Evolutionary conservation across 2,888 invertebrate genomes (phyloP).

Genomic region (Thysanoteuthis rhombus): DNA sequence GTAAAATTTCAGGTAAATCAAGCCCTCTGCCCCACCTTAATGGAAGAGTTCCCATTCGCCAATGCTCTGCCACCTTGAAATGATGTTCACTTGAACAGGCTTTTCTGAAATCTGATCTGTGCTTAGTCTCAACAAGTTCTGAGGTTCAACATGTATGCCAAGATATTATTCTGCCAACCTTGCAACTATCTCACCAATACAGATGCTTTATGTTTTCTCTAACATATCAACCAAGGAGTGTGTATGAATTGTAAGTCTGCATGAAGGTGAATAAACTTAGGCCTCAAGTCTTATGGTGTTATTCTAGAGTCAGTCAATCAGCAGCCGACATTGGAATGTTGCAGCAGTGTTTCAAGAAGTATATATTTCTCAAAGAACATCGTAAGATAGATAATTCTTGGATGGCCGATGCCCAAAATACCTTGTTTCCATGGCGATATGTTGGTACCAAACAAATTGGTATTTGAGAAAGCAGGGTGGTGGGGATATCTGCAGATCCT

Average conservation of each 20-base stretch:
- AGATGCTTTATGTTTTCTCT: background rate
- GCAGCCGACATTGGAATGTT: background rate
- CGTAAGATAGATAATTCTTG: background rate
- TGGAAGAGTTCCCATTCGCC: background rate
- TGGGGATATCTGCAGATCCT: background rate
- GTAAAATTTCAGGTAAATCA: too few species aligned
- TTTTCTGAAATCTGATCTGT: background rate
- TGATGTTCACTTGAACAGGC: background rate
- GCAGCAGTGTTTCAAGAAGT: background rate
- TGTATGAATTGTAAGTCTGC: background rate
- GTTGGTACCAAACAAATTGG: background rate
- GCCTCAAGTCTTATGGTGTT: background rate
- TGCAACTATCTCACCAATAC: background rate
- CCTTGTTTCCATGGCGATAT: background rate
- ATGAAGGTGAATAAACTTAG: background rate
- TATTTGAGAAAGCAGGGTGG: background rate
- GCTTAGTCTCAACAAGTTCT: background rate
- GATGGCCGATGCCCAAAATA: background rate
- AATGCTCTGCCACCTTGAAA: background rate
- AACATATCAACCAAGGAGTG: background rate
- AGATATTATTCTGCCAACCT: background rate
- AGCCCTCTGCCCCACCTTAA: too few species aligned
- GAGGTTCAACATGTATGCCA: background rate
- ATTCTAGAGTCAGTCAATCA: background rate
- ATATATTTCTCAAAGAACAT: background rate